Percentiles rank a stretch among this genome's conserved stretches.
These are phyloP conservation scores for Caradrina kadenii DNA, from an alignment of 2,888 invertebrate genomes.

Conservation along the genomic window DNA sequence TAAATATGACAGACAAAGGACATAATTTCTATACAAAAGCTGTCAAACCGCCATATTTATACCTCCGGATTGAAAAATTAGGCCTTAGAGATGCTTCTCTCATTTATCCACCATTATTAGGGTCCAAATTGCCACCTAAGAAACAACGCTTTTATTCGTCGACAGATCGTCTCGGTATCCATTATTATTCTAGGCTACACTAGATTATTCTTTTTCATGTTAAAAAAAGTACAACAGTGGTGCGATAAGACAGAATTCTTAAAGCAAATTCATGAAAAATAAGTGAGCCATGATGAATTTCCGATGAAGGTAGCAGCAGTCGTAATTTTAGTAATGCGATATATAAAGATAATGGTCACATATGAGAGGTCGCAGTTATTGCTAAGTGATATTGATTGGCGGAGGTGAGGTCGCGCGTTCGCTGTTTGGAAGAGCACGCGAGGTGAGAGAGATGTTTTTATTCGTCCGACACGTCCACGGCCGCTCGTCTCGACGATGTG, in stretches of 20 bases:
- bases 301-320: conserved; percentile 65
- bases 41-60: too few species aligned
- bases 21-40: too few species aligned
- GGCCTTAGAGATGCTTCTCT: background rate
- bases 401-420: conserved; percentile 72
- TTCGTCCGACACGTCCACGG: conserved; percentile 88
- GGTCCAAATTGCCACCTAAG: too few species aligned
- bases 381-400: conserved; percentile 88
- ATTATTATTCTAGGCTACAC: background rate
- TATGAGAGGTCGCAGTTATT: conserved; percentile 81
- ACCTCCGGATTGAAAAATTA: too few species aligned
- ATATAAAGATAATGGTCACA: conserved; percentile 80
- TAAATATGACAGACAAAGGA: too few species aligned
- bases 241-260: conserved; percentile 19
- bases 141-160: background rate
- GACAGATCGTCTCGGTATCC: background rate
- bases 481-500: conserved; percentile 82
- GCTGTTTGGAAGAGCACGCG: conserved; percentile 72
- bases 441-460: conserved; percentile 87
- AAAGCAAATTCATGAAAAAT: conserved; percentile 36
- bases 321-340: conserved; percentile 71
- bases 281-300: conserved; percentile 61
- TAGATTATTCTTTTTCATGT: background rate
- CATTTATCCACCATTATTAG: too few species aligned
- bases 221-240: background rate